Evolutionary conservation across 1,140 invertebrate genomes (phyloP), one percentile per base, ranked within the genome.

Genomic region (Dreissena rostriformis): DNA sequence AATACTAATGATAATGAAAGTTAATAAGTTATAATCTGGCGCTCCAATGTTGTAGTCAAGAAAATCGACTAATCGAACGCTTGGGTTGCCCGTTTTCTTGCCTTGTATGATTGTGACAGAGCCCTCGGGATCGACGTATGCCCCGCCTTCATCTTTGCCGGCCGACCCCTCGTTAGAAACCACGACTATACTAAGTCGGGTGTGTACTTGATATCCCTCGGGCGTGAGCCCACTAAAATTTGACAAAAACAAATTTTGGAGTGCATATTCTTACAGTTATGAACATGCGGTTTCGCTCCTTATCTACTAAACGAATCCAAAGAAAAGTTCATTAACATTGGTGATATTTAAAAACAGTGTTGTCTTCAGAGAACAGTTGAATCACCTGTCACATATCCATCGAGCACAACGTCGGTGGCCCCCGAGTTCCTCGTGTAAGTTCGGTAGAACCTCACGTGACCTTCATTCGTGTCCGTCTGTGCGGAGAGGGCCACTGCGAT

Each of bases 41-140:
- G 67, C 2, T 11, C 73, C 73, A 12, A 26, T 12, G 22, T 83
- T 83, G 49, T 67, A 86, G 19, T 77, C 14, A 10, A 39, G 51
- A 61, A 86, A 86, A 57, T 86, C 85, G 11, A 83, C 70, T 12
- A 74, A 8, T 57, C 63, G 71, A 7, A 74, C 73, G 19, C 73
- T 65, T 4, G 80, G 79, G 57, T 83, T 83, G 24, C 78, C 78
- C 5, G 71, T 82, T 28, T 14, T 28, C 24, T 67, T 49, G 19
- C 53, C 55, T 22, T 55, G 65, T 19, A 86, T 74, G 11, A 86
- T 73, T 19, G 74, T 65, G 24, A 86, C 39, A 15, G 79, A 61
- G 17, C 85, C 85, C 57, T 86, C 74, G 17, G 85, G 85, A 65
- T 86, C 70, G 7, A 79, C 15, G 57, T 83, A 86, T 51, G 29